Evolutionary conservation across 2,797 vertebrate species (phyloP), one percentile per base, ranked within the genome.

Genomic region (Mus minutoides): DNA sequence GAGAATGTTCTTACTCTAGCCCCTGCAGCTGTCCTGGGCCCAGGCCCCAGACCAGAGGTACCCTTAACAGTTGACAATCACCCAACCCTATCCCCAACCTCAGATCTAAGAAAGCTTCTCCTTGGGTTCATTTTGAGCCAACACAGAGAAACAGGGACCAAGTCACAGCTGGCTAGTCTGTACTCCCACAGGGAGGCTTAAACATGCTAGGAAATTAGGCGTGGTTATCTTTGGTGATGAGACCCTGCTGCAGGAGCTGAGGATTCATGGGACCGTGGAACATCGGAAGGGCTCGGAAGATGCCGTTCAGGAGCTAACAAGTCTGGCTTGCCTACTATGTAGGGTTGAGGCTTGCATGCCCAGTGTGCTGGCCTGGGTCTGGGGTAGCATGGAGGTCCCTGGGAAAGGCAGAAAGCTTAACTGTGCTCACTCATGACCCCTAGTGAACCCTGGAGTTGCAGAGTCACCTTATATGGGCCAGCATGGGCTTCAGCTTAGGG

Each of bases 341-440:
- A 10, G 40, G 58, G 22, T 22, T 80, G n/a, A 52, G 8, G 16
- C 10, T 77, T 43, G 8, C 54, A 71, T 80, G 43, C 34, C 69
- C 17, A 88, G 37, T 26, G 7, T 88, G 22, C 0, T 6, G 58
- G 80, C 10, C 43, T 49, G 7, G 56, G 21, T 58, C 37, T 64
- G 11, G 34, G 79, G 64, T 73, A 90, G n/a, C 9, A 3, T 4
- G 17, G 52, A 56, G 40, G n/a, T 11, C 22, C 13, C 52, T 37
- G 2, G 37, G 29, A 88, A 64, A 67, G 56, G 69, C 17, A 79
- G 52, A 54, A 14, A 56, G 5, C n/a, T n/a, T 78, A 24, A 10
- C 26, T 0, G 0, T 14, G 21, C 9, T 14, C 24, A 24, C 31
- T 34, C 1, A 60, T 24, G 62, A 43, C 5, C 11, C 17, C 54